Base-by-base conservation (phyloP, 1,140 invertebrate species). In the Zeugodacus cucurbitae region DNA sequence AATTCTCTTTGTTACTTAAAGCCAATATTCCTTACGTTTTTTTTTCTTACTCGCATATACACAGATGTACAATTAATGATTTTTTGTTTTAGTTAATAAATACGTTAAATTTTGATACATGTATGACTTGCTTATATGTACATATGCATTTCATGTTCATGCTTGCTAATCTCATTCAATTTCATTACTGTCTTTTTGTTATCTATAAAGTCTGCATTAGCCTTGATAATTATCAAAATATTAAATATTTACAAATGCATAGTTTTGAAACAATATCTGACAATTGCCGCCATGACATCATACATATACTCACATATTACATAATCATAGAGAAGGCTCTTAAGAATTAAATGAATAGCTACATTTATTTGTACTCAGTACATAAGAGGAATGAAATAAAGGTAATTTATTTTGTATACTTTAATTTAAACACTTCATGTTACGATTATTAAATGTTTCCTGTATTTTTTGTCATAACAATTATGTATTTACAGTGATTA, bases 401-500 rank as follows among this genome's bases (percentile, higher is more conserved):
- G 41, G 20, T 22, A 41, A 41, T 34, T 5, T 1, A 74, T 67
- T 34, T 20, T 17, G 26, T 67, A 67, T 22, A 67, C 26, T 67
- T 34, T 54, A 54, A 54, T 54, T 29, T 67, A 62, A 62, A 62
- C 58, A 62, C 26, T 67, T 67, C 64, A 62, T 67, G 11, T 67
- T 20, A 67, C 32, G 62, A 3, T 74, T 34, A 37, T 29, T 74
- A 6, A 32, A 29, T 70, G 11, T 74, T 54, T 82, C 41, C 74
- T 82, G 74, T 78, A 78, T 48, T 82, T 48, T 82, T 48, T 44
- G n/a, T n/a, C n/a, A 34, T 74, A 11, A 26, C 22, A 48, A 22
- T 82, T 48, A 70, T 70, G n/a, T 70, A 74, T 82, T 48, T 82
- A 82, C n/a, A 82, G 48, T 82, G 22, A 41, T 48, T 82, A 82